Base-by-base conservation (phyloP, 2,113 vertebrate species). In the Electrona antarctica region DNA sequence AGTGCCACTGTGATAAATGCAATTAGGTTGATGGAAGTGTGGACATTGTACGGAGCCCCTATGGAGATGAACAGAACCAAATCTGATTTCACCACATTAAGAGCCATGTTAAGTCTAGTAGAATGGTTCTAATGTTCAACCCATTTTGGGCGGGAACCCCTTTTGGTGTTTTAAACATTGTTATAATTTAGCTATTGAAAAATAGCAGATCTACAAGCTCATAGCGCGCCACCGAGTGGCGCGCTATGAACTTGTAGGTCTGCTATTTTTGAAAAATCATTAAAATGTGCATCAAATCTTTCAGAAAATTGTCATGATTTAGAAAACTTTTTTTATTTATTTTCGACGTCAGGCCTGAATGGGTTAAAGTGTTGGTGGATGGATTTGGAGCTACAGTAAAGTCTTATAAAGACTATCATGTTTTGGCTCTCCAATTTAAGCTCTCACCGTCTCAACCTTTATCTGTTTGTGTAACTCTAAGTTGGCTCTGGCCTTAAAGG, bases 1-100 rank as follows among this genome's bases (percentile, higher is more conserved):
- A 47, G 15, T 46, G 14, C 28, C 50, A 45, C 71, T 4, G 6
- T 64, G 33, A 69, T 54, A 59, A 78, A 77, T 71, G 56, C 60
- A 64, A 81, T 76, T 55, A 70, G n/a, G 46, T 21, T 67, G 41
- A 72, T 52, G 15, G 51, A 4, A 51, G 67, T 51, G 59, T 51
- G 46, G 73, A 61, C 76, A 71, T 69, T 79, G 69, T 41, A 6
- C 33, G 33, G 33, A 52, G 57, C 64, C 61, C 46, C 65, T 64
- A 6, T 29, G 8, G 64, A 11, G 41, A 33, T 57, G 56, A 58
- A 64, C 21, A 21, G 21, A 2, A 21, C 21, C 56, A 73, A 67
- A 85, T 84, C 64, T 11, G 14, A 76, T 86, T 77, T 75, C 14
- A 13, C 61, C 46, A 21, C 14, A 21, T 64, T 45, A 8, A 64